A percentile compares a stretch with the other conserved stretches of the same genome.
Evolutionary conservation across 2,113 vertebrate genomes (phyloP).

Genomic region (Otocyon megalotis): DNA sequence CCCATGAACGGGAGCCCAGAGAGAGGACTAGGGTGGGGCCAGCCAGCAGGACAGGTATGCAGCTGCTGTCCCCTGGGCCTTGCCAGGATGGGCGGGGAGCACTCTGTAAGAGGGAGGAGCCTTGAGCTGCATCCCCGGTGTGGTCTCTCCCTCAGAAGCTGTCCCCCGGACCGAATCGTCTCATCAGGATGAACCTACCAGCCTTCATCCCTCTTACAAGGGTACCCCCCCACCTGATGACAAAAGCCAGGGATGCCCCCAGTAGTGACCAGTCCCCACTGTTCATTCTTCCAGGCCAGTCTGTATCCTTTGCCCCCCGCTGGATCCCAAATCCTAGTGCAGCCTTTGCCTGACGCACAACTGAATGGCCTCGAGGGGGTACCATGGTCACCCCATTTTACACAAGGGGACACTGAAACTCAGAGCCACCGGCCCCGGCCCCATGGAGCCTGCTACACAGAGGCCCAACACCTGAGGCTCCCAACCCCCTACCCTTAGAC

Average conservation of each 20-base stretch:
- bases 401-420: neutral
- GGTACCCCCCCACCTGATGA: neutral
- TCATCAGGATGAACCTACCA: neutral
- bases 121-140: rapidly evolving
- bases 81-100: neutral
- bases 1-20: neutral
- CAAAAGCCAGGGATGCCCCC: neutral
- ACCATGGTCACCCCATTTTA: neutral
- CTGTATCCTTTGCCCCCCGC: neutral
- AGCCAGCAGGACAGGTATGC: neutral
- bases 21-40: neutral
- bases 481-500: neutral
- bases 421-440: neutral
- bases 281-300: neutral
- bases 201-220: neutral
- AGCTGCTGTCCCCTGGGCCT: neutral
- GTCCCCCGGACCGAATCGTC: neutral
- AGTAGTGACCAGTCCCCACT: neutral
- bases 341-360: neutral
- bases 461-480: rapidly evolving
- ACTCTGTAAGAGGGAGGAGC: neutral
- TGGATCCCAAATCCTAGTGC: neutral
- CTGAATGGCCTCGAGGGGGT: neutral
- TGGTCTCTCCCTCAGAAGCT: neutral
- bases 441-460: neutral